phyloP scores from a whole-genome alignment of 2,797 vertebrate genomes.

The Lophotriccus pileatus region DNA sequence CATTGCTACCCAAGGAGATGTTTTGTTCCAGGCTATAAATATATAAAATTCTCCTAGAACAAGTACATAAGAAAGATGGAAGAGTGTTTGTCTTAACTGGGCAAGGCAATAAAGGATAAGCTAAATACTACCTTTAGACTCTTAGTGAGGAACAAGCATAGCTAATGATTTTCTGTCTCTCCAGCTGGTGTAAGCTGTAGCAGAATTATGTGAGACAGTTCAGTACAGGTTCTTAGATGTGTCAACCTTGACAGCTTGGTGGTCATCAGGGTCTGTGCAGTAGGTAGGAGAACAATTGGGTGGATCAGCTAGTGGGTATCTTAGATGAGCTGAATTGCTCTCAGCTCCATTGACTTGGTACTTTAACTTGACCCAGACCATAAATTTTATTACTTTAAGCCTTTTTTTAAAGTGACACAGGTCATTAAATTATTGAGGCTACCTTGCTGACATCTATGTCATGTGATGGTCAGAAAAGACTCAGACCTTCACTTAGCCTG shows the following conservation, averaged over 20 bases:
- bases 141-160: background rate
- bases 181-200: background rate
- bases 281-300: background rate
- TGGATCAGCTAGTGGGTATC: background rate
- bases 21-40: background rate
- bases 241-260: rapidly evolving
- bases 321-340: background rate
- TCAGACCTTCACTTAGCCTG: background rate
- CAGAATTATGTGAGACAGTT: background rate
- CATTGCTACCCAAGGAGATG: background rate
- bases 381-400: background rate
- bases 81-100: background rate
- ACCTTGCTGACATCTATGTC: background rate
- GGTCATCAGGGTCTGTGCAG: background rate
- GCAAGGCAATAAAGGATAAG: background rate
- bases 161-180: background rate
- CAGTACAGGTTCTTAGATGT: background rate
- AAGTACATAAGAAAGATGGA: background rate
- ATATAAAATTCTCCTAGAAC: background rate
- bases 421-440: background rate
- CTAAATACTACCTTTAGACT: background rate
- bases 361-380: background rate
- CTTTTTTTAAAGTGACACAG: background rate
- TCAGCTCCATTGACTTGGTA: background rate
- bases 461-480: background rate